phyloP scores from a whole-genome alignment of 2,797 vertebrate species.

The Thripadectes ignobilis region DNA sequence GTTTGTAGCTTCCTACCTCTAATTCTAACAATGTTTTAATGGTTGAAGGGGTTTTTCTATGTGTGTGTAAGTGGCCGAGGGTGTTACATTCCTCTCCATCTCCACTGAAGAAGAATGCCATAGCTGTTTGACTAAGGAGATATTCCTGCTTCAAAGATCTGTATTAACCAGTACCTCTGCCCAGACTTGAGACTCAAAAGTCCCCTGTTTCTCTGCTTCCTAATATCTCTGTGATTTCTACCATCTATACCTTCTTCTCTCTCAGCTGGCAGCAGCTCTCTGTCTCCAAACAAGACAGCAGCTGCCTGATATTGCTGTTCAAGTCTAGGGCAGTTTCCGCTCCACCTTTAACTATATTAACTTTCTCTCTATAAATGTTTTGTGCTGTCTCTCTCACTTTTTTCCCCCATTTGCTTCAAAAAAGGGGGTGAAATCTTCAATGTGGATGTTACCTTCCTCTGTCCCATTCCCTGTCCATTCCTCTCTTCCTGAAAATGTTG shows the following conservation, averaged over 20 bases:
- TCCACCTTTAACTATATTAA: not conserved
- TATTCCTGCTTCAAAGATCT: not conserved
- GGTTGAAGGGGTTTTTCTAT: not conserved
- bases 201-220: not conserved
- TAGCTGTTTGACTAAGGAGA: not conserved
- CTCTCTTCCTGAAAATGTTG: not conserved
- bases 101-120: not conserved
- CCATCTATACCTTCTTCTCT: not conserved
- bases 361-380: not conserved
- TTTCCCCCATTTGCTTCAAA: not conserved
- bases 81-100: not conserved
- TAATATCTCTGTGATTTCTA: not conserved
- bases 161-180: not conserved
- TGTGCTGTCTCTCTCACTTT: not conserved
- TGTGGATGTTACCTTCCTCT: not conserved
- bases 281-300: not conserved
- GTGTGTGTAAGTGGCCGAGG: not conserved
- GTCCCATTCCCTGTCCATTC: not conserved
- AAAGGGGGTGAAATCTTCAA: not conserved
- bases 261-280: not conserved
- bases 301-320: not conserved
- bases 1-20: conserved; percentile 28
- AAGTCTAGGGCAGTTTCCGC: not conserved
- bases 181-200: not conserved
- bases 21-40: not conserved